A percentile compares a stretch with the other conserved stretches of the same genome.
phyloP scores from a whole-genome alignment of 2,113 vertebrate species.

The Carassius carassius region DNA sequence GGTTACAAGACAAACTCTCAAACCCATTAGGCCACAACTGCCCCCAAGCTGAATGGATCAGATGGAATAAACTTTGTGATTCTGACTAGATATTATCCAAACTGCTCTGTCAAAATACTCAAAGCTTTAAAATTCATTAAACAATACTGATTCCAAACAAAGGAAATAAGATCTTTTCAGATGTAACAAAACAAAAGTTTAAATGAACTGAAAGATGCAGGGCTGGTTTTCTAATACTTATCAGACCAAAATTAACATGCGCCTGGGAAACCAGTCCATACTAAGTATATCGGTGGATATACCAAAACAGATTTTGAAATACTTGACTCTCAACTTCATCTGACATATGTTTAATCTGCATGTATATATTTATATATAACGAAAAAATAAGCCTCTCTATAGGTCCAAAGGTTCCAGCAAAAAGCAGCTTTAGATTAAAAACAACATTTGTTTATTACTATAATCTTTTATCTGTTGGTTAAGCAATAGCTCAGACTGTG shows the following conservation, averaged over 20 bases:
- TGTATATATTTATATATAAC: background rate
- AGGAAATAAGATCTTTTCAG: background rate
- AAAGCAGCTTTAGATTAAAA: conserved; percentile 33
- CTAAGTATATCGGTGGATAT: background rate
- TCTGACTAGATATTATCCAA: background rate
- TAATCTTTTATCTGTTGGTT: conserved; percentile 34
- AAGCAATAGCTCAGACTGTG: conserved; percentile 32
- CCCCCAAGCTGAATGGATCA: background rate
- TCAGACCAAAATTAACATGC: conserved; percentile 1
- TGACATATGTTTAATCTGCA: background rate
- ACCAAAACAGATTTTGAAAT: background rate
- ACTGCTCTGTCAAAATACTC: background rate
- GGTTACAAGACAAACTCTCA: too few relatives aligned
- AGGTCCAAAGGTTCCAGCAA: conserved; percentile 34
- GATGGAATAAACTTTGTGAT: background rate
- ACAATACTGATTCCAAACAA: background rate
- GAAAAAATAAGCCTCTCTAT: background rate
- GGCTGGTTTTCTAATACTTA: background rate
- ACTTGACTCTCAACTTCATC: background rate
- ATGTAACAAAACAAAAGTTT: background rate
- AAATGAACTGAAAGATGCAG: background rate
- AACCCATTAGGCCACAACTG: too few relatives aligned
- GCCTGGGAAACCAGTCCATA: conserved; percentile 8
- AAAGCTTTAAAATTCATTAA: background rate
- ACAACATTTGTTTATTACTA: conserved; percentile 30